These are phyloP conservation scores for Electrophaes corylata DNA, from an alignment of 2,888 invertebrate genomes.

Conservation along the genomic window DNA sequence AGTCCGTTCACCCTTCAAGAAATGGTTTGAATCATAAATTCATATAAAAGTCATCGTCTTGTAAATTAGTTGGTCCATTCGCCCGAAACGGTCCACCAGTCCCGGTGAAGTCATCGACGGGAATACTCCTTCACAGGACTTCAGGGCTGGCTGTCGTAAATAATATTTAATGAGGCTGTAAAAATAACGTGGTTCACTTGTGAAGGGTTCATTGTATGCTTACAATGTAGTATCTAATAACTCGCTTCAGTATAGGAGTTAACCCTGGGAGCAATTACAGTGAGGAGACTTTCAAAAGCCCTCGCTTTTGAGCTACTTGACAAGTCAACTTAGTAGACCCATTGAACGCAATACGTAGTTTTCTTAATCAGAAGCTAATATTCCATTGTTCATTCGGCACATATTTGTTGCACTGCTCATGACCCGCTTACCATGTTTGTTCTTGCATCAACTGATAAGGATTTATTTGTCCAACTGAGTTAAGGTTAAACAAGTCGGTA, in stretches of 20 bases:
- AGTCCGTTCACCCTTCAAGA: conserved; percentile 16
- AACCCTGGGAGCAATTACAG: background rate
- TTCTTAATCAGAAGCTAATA: conserved; percentile 34
- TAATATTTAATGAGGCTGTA: conserved; percentile 21
- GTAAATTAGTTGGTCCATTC: conserved; percentile 58
- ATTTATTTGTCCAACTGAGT: conserved; percentile 43
- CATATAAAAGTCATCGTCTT: conserved; percentile 54
- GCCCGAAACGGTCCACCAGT: conserved; percentile 35
- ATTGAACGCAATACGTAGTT: conserved; percentile 24
- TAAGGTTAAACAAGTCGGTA: too few species aligned
- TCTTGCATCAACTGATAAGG: conserved; percentile 46
- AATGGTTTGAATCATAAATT: conserved; percentile 33
- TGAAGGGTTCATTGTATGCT: conserved; percentile 7
- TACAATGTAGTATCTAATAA: conserved; percentile 3
- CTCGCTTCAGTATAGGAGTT: background rate
- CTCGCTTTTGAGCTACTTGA: background rate
- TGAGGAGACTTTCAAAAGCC: background rate
- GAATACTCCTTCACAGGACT: conserved; percentile 49
- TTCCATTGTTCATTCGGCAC: conserved; percentile 53
- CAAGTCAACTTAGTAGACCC: background rate
- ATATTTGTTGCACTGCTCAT: conserved; percentile 52
- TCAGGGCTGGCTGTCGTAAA: conserved; percentile 31
- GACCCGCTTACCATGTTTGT: conserved; percentile 48
- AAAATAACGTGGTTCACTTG: conserved; percentile 28
- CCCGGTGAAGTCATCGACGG: conserved; percentile 72